A percentile compares a stretch with the other conserved stretches of the same genome.
These are phyloP conservation scores for Eleutherodactylus coqui DNA, from an alignment of 2,797 vertebrate species.

Conservation along the genomic window DNA sequence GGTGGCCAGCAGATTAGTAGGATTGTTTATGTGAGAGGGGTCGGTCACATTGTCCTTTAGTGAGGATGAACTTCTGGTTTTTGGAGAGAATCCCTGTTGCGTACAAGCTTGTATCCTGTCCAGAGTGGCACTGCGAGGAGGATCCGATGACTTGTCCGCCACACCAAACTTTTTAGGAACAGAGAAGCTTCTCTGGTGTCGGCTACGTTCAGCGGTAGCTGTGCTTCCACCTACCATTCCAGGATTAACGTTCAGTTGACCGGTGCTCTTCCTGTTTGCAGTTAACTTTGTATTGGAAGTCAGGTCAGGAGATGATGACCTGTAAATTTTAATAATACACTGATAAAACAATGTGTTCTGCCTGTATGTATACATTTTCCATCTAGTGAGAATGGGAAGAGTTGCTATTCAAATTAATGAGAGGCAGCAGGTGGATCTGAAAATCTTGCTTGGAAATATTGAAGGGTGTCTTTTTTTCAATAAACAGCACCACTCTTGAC, in stretches of 20 bases:
- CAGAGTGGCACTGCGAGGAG: slow-evolving; percentile 94
- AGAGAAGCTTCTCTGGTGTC: slow-evolving; percentile 96
- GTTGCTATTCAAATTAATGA: background rate
- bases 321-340: slow-evolving; percentile 66
- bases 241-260: slow-evolving; percentile 90
- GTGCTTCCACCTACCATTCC: slow-evolving; percentile 78
- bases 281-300: slow-evolving; percentile 88
- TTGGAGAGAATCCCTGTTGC: slow-evolving; percentile 86
- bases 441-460: background rate
- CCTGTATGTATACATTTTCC: background rate
- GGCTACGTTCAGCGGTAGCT: slow-evolving; percentile 86
- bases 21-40: slow-evolving; percentile 92
- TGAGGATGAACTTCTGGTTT: slow-evolving; percentile 88
- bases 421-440: background rate
- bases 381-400: background rate
- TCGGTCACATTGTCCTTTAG: slow-evolving; percentile 87
- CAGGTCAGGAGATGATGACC: slow-evolving; percentile 95
- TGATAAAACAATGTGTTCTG: background rate
- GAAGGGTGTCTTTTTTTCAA: no score
- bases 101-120: slow-evolving; percentile 98
- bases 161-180: slow-evolving; percentile 98
- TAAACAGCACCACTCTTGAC: no score
- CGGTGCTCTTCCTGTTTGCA: slow-evolving; percentile 93
- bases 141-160: slow-evolving; percentile 85
- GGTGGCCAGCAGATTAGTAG: slow-evolving; percentile 91